phyloP scores from a whole-genome alignment of 2,113 vertebrate species.

The Poicephalus meyeri region DNA sequence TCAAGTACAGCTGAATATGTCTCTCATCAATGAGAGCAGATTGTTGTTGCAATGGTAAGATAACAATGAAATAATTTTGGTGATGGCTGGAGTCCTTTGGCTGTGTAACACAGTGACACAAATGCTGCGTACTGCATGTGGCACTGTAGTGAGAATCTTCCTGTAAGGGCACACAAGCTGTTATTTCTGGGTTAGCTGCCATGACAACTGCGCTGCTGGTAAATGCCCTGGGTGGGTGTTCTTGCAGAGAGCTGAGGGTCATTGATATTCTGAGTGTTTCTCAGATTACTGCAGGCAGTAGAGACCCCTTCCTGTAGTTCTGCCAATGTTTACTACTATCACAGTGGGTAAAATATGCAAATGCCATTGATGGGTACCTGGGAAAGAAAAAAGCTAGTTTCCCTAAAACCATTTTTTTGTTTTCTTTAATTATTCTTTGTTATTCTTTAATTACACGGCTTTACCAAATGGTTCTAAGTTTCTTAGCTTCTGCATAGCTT shows the following conservation, averaged over 20 bases:
- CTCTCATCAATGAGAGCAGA: not conserved
- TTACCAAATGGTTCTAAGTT: not conserved
- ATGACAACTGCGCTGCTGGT: constrained; percentile 52
- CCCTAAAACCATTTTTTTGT: not conserved
- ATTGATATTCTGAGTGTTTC: constrained; percentile 56
- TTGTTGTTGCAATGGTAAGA: not conserved
- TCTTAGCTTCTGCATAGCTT: not conserved
- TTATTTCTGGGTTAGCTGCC: constrained; percentile 63
- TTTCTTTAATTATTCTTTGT: not conserved
- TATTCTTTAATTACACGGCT: not conserved
- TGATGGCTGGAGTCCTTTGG: not conserved
- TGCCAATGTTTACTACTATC: constrained; percentile 25
- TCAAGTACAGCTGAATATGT: not conserved
- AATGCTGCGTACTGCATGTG: not conserved
- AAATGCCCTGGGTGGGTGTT: constrained; percentile 1
- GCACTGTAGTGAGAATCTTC: not conserved
- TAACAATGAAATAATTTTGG: not conserved
- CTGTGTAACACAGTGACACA: not conserved
- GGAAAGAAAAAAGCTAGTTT: not conserved
- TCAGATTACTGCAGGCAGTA: constrained; percentile 19
- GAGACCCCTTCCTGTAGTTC: not conserved
- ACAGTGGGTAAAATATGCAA: constrained; percentile 1
- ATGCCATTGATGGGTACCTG: not conserved
- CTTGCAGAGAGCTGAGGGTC: constrained; percentile 20
- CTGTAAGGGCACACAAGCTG: constrained; percentile 27